These are phyloP conservation scores for Planiliza haematocheilus DNA, from an alignment of 2,113 vertebrate genomes.

Conservation along the genomic window DNA sequence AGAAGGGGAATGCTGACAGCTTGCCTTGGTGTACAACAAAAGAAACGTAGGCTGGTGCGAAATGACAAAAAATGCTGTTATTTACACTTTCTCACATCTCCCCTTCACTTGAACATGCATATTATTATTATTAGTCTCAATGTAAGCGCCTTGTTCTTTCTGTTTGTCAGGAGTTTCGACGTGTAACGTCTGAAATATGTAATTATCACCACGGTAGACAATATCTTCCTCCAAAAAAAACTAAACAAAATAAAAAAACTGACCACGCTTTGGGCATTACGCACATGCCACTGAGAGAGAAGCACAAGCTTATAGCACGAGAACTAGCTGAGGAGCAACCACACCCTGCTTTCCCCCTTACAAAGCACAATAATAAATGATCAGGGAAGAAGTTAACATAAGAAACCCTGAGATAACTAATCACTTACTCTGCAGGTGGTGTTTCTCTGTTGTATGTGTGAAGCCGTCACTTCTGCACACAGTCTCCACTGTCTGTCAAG, in stretches of 20 bases:
- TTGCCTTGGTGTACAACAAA: slow-evolving; percentile 60
- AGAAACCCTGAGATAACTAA: slow-evolving; percentile 45
- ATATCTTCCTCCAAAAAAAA: slow-evolving; percentile 13
- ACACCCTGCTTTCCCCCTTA: neutral
- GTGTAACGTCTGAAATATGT: slow-evolving; percentile 23
- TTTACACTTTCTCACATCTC: slow-evolving; percentile 63
- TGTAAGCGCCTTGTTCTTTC: slow-evolving; percentile 19
- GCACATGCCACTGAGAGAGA: slow-evolving; percentile 15
- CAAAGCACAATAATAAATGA: slow-evolving; percentile 15
- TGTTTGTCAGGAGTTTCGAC: slow-evolving; percentile 20
- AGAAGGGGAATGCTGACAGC: slow-evolving; percentile 51
- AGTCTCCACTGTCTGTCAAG: slow-evolving; percentile 38
- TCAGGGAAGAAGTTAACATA: slow-evolving; percentile 5
- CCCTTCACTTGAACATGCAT: slow-evolving; percentile 38
- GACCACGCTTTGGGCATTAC: neutral
- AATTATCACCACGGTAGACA: slow-evolving; percentile 17
- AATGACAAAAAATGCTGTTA: slow-evolving; percentile 64
- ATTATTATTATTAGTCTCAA: slow-evolving; percentile 40
- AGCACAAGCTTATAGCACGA: neutral
- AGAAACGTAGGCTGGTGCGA: slow-evolving; percentile 73
- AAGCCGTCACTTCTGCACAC: slow-evolving; percentile 42
- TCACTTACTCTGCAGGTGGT: slow-evolving; percentile 35
- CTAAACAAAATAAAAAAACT: neutral
- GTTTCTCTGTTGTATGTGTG: slow-evolving; percentile 44
- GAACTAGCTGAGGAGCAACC: neutral